Evolutionary conservation across 2,797 vertebrate species (phyloP), one percentile per base, ranked within the genome.

Genomic region (Hypotaenidia okinawae): DNA sequence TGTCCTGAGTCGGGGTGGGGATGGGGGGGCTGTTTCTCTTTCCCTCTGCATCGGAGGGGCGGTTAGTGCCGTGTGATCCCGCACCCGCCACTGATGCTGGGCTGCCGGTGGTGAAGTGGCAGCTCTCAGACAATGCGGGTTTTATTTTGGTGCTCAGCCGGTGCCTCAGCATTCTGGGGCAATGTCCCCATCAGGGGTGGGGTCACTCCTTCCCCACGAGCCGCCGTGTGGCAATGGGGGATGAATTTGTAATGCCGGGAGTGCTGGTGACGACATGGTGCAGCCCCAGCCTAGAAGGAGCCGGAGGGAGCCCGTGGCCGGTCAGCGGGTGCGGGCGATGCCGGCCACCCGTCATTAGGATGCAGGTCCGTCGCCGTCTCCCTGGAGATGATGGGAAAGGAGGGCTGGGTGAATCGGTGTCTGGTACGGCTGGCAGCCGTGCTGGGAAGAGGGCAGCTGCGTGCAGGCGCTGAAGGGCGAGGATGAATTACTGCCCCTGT

Each of bases 401-500:
- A 24, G 90, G 45, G 59, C 69, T 5, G 27, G 49, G 39, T 16
- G 78, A 33, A 24, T 37, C 43, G 37, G 84, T 12, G 74, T 52
- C 64, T 86, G 95, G 49, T 66, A 30, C 18, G 51, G 82, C 81
- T 75, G 84, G 95, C 91, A 74, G 90, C 95, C 86, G 35, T 32
- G 64, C 95, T 54, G 84, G 93, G 94, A 78, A 58, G 35, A 32
- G 76, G 85, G 93, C 89, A 84, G 95, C 93, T 95, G 94, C 24
- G 9, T 24, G 86, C 80, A 19, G 78, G 72, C 84, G 47, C 69
- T 49, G 91, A 35, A 51, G 58, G 79, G 43, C 13, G 66, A 28
- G 33, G 52, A 57, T 83, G 86, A 93, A 80, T 89, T 28, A 27
- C 89, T 33, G 83, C 76, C 90, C 84, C 62, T 49, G 51, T 62